These are phyloP conservation scores for Aphidoletes aphidimyza DNA, from an alignment of 2,888 invertebrate species.

Conservation along the genomic window DNA sequence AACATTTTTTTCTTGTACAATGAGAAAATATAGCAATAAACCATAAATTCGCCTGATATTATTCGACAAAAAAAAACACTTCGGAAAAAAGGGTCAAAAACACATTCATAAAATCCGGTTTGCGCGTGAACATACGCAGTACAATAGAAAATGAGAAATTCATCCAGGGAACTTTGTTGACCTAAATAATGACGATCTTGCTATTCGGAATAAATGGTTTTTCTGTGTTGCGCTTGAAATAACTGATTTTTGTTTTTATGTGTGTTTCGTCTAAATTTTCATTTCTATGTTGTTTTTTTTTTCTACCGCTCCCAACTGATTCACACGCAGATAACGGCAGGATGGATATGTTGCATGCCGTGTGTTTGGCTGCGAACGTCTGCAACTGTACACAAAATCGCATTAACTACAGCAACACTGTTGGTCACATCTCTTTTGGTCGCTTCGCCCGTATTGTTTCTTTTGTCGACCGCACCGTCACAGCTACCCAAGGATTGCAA, in stretches of 20 bases:
- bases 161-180: slow-evolving; percentile 8
- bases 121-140: neutral
- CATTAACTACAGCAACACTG: slow-evolving; percentile 71
- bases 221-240: neutral
- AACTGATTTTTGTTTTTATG: neutral
- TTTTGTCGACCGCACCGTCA: slow-evolving; percentile 68
- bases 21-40: neutral
- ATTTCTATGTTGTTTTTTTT: neutral
- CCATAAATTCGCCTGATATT: too few relatives aligned
- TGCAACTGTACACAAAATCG: slow-evolving; percentile 71
- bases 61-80: neutral
- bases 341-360: slow-evolving; percentile 72
- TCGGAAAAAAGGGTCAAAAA: neutral
- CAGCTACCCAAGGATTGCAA: slow-evolving; percentile 65
- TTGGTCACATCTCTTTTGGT: slow-evolving; percentile 71
- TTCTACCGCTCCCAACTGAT: neutral
- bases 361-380: slow-evolving; percentile 70
- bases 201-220: neutral
- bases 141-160: neutral
- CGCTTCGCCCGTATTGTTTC: slow-evolving; percentile 71
- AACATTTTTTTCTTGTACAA: neutral
- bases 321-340: slow-evolving; percentile 57
- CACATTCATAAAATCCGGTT: neutral
- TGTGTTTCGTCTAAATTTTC: neutral
- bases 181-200: neutral